A percentile compares a stretch with the other conserved stretches of the same genome.
Evolutionary conservation across 2,888 invertebrate genomes (phyloP).

Genomic region (Catocala fraxini): DNA sequence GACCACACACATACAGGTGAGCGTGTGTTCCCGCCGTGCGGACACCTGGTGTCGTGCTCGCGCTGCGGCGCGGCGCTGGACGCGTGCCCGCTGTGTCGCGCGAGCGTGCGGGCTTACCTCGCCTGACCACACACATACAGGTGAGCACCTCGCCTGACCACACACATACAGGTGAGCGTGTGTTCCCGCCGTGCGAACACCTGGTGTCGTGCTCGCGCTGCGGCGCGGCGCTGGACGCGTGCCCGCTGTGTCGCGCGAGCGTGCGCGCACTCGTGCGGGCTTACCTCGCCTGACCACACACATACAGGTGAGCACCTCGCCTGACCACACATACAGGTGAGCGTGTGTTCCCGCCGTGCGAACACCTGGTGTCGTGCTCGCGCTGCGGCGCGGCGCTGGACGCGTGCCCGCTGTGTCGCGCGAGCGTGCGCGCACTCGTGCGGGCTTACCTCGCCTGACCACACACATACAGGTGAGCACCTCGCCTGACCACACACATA

Average conservation of each 20-base stretch:
- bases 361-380: slow-evolving; percentile 95
- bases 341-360: slow-evolving; percentile 97
- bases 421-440: slow-evolving; percentile 94
- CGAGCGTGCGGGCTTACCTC: slow-evolving; percentile 91
- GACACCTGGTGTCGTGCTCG: slow-evolving; percentile 95
- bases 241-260: slow-evolving; percentile 94
- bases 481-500: no score
- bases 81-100: slow-evolving; percentile 97
- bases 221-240: slow-evolving; percentile 95
- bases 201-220: slow-evolving; percentile 94
- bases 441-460: slow-evolving; percentile 88
- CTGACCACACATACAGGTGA: slow-evolving; percentile 88
- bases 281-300: slow-evolving; percentile 71
- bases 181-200: slow-evolving; percentile 98
- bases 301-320: neutral
- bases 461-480: neutral
- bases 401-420: slow-evolving; percentile 97
- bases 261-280: slow-evolving; percentile 96
- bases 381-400: slow-evolving; percentile 94
- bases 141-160: no score
- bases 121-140: slow-evolving; percentile 59
- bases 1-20: slow-evolving; percentile 88
- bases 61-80: slow-evolving; percentile 94
- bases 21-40: slow-evolving; percentile 97
- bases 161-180: slow-evolving; percentile 90